A percentile compares a stretch with the other conserved stretches of the same genome.
Conservation (phyloP, 2,888 invertebrate genomes). For the Catocala sponsa region DNA sequence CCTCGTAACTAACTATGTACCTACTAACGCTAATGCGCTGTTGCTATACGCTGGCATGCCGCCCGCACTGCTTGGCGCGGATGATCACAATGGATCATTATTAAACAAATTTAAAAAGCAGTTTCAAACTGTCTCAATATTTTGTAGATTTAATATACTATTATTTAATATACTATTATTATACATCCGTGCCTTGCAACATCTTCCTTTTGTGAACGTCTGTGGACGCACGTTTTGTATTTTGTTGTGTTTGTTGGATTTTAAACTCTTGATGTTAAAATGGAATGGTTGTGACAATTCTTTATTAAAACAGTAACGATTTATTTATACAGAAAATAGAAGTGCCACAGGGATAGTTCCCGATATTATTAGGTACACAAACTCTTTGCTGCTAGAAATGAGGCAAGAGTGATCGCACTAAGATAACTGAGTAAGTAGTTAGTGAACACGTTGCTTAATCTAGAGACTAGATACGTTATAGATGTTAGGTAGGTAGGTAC, state of each 20-base stretch:
- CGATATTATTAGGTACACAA: constrained; percentile 1
- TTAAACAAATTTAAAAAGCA: constrained; percentile 28
- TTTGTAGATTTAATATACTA: constrained; percentile 16
- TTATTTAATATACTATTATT: constrained; percentile 19
- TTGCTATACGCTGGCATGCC: constrained; percentile 67
- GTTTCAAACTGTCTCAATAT: constrained; percentile 19
- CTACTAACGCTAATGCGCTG: constrained; percentile 72
- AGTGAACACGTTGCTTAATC: constrained; percentile 17
- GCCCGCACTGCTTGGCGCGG: constrained; percentile 68
- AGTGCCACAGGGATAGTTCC: too few relatives aligned
- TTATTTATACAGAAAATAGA: neutral
- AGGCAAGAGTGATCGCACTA: constrained; percentile 11
- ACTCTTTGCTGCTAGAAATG: constrained; percentile 10
- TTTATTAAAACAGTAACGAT: neutral
- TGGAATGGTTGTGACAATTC: constrained; percentile 6
- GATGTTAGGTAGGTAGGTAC: constrained; percentile 36
- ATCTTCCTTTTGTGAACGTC: constrained; percentile 55
- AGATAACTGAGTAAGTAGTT: constrained; percentile 29
- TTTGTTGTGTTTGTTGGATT: constrained; percentile 37
- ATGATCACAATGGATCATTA: constrained; percentile 49
- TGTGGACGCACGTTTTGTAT: constrained; percentile 51
- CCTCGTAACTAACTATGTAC: constrained; percentile 73
- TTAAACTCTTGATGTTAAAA: constrained; percentile 15
- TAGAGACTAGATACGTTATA: constrained; percentile 25
- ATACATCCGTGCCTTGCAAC: constrained; percentile 62